Conservation (phyloP, 2,113 vertebrate species). For the Callocephalon fimbriatum region DNA sequence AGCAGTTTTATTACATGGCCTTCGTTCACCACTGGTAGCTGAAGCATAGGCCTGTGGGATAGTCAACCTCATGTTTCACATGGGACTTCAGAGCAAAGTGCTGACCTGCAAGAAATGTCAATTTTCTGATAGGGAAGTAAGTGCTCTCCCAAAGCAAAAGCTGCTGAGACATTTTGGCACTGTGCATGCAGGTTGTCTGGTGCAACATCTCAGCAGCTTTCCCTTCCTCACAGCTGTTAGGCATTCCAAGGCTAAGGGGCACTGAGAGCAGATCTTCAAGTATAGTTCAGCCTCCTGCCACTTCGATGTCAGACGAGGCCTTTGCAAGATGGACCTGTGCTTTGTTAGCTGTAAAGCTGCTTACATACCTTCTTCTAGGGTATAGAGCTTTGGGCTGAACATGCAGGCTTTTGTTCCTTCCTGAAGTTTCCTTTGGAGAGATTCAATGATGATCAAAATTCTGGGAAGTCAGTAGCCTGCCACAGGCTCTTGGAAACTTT, state of each 20-base stretch:
- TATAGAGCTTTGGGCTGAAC: not conserved
- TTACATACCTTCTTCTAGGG: not conserved
- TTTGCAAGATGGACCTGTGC: not conserved
- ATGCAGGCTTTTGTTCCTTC: not conserved
- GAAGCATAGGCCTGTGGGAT: not conserved
- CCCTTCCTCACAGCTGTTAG: not conserved
- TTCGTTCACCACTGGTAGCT: not conserved
- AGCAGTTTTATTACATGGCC: not conserved
- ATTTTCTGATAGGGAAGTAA: not conserved
- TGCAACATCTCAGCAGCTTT: not conserved
- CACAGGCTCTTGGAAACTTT: not conserved
- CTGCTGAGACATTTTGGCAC: not conserved
- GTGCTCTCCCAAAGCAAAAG: not conserved
- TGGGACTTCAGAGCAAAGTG: not conserved
- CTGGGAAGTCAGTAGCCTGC: not conserved
- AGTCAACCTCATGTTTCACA: not conserved
- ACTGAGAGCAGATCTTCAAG: not conserved
- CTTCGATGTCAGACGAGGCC: not conserved
- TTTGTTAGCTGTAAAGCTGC: not conserved
- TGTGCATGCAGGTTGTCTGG: accelerated
- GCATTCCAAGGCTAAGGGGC: not conserved
- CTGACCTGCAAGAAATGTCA: not conserved
- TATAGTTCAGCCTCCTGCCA: accelerated
- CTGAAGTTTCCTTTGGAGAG: not conserved
- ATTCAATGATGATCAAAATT: not conserved